These are phyloP conservation scores for Littorina saxatilis DNA, from an alignment of 1,140 invertebrate genomes.

Conservation along the genomic window DNA sequence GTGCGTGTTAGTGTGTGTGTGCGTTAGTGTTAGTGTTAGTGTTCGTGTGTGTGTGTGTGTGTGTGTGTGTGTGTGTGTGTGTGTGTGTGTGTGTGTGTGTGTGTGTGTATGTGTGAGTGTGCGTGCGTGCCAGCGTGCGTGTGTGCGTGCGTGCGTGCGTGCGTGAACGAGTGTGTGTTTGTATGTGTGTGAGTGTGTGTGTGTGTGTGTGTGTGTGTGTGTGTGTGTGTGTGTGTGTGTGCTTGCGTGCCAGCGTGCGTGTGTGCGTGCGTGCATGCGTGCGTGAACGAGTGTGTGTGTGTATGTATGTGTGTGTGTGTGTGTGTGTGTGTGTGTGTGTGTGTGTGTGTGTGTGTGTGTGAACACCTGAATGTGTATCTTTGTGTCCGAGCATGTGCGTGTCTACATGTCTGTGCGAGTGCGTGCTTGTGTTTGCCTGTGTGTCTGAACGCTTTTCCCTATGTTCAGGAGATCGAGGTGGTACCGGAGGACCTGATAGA, in stretches of 20 bases:
- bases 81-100: neutral
- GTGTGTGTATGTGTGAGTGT: slow-evolving; percentile 10
- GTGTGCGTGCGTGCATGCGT: neutral
- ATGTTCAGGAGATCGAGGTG: neutral
- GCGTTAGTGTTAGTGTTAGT: too few species aligned
- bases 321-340: slow-evolving; percentile 1
- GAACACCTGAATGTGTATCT: neutral
- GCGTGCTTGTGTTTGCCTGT: slow-evolving; percentile 12
- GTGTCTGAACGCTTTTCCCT: neutral
- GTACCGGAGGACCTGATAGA: neutral
- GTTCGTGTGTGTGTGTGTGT: too few species aligned
- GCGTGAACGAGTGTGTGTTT: neutral
- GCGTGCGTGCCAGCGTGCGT: neutral
- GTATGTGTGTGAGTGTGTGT: neutral
- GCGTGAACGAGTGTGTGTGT: neutral
- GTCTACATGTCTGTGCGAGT: neutral
- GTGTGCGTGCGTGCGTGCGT: neutral
- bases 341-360: slow-evolving; percentile 7
- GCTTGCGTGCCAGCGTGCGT: neutral
- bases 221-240: slow-evolving; percentile 13
- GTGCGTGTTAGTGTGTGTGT: too few species aligned
- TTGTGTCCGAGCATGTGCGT: neutral
- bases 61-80: too few species aligned
- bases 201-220: slow-evolving; percentile 7
- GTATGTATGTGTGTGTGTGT: neutral